These are phyloP conservation scores for Melanotaenia pygmaea DNA, from an alignment of 2,797 vertebrate genomes.

Conservation along the genomic window DNA sequence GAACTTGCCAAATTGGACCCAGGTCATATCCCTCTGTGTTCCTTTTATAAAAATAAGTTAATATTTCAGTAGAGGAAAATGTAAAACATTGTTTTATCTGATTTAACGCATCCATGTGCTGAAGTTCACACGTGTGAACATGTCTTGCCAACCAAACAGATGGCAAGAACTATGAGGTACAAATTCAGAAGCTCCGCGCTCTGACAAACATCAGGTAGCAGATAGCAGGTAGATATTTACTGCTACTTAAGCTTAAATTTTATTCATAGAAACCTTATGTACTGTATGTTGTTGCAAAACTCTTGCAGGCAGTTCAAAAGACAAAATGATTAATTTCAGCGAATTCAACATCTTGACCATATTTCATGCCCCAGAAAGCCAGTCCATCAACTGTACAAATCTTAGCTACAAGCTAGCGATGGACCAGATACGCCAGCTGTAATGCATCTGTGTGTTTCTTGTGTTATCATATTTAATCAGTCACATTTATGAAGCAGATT, in stretches of 20 bases:
- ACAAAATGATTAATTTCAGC: not conserved
- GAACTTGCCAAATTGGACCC: not conserved
- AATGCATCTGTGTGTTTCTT: not conserved
- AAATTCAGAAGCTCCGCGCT: not conserved
- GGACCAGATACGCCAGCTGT: not conserved
- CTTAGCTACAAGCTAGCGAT: not conserved
- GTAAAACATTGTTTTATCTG: not conserved
- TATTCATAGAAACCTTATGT: fast-evolving
- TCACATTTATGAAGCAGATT: not conserved
- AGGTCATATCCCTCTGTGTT: not conserved
- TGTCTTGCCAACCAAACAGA: not conserved
- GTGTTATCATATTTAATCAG: not conserved
- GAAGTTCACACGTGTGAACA: not conserved
- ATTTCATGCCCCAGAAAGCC: not conserved
- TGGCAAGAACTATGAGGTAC: not conserved
- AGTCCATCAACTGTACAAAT: not conserved
- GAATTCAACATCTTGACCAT: not conserved
- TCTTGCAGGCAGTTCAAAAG: not conserved
- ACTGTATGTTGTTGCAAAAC: not conserved
- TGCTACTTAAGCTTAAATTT: no score
- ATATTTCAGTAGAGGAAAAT: not conserved
- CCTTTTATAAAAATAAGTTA: not conserved
- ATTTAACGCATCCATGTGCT: not conserved
- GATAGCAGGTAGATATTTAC: not conserved
- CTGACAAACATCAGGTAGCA: not conserved